Conservation (phyloP, 1,140 invertebrate genomes). For the Ephestia elutella region DNA sequence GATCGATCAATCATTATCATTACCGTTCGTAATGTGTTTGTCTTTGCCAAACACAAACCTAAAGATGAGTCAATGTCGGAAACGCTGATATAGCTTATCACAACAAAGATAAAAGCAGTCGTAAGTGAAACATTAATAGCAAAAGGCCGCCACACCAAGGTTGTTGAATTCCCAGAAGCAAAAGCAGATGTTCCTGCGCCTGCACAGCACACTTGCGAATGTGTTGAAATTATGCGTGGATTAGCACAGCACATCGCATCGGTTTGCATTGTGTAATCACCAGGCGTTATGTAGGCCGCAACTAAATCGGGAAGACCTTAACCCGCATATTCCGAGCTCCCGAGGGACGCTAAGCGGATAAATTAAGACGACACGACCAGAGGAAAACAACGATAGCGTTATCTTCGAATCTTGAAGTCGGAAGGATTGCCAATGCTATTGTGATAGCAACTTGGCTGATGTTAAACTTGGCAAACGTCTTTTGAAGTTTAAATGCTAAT, state of each 20-base stretch:
- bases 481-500: background rate
- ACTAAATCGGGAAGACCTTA: constrained; percentile 67
- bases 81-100: background rate
- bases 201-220: background rate
- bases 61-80: background rate
- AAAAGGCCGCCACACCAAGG: background rate
- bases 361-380: constrained; percentile 19
- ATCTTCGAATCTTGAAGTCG: constrained; percentile 6
- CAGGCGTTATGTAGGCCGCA: constrained; percentile 42
- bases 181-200: background rate
- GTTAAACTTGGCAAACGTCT: background rate
- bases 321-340: constrained; percentile 51
- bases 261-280: constrained; percentile 42
- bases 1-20: too few species aligned
- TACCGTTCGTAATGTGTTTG: too few species aligned
- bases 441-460: background rate
- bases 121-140: background rate
- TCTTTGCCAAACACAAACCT: background rate
- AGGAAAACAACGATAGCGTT: background rate
- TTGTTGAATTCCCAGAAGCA: background rate
- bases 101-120: background rate
- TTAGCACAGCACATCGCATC: constrained; percentile 23
- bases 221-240: constrained; percentile 31
- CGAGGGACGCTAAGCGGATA: constrained; percentile 39
- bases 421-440: constrained; percentile 4